Base-by-base conservation (phyloP, 2,797 vertebrate species). In the Buphagus erythrorhynchus region DNA sequence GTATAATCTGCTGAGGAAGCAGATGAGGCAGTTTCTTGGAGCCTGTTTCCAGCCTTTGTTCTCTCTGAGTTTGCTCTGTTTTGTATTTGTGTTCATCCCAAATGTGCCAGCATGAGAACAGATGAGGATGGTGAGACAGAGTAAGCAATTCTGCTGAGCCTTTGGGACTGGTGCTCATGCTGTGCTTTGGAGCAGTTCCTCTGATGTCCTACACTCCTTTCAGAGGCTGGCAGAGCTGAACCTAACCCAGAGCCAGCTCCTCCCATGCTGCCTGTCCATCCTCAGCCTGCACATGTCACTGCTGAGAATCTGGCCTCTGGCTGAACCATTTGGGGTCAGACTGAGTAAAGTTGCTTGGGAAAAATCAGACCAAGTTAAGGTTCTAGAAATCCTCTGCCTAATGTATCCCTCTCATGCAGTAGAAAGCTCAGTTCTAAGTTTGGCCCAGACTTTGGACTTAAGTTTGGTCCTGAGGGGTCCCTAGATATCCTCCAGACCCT, bases 321-420 rank as follows among this genome's bases (percentile, higher is more conserved):
- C 48, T 62, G 43, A 54, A 59, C 0, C 1, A 7, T 61, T 57
- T 58, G 19, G 40, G 29, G 62, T 49, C 29, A 54, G 38, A 46
- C 45, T 51, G 43, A 75, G 16, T 0, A 2, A 81, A 62, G 29
- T 5, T 72, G 18, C 38, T 82, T n/a, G 8, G 26, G 31, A 78
- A 76, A 95, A 93, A 82, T 46, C 90, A 81, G 57, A 78, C 16
- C 8, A 57, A 54, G 19, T 33, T 48, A 85, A 82, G 13, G 38
- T 28, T 93, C 43, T 21, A 69, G 43, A 48, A 14, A 55, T 54
- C 25, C 14, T 68, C 63, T 68, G 22, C 35, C n/a, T 49, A 40
- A 25, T 11, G 29, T 31, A 46, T 75, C 36, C 16, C 22, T 86
- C 4, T 7, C 1, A 0, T 25, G 7, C 16, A 46, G 43, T 2